A percentile compares a stretch with the other conserved stretches of the same genome.
Conservation (phyloP, 1,140 invertebrate species). For the Homalodisca vitripennis region DNA sequence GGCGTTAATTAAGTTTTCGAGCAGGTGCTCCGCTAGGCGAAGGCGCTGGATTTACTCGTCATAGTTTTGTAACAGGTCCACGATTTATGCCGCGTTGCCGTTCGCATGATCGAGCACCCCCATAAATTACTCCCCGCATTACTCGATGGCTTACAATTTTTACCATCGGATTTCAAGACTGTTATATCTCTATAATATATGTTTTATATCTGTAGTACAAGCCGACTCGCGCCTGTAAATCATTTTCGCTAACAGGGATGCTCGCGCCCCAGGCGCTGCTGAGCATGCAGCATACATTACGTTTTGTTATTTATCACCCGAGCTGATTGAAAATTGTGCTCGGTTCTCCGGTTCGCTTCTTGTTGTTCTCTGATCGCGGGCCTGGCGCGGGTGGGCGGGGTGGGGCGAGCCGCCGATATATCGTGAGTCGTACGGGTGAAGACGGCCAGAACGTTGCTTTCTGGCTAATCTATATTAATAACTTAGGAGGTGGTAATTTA, state of each 20-base stretch:
- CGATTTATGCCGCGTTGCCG: neutral
- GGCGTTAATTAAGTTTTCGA: too few species aligned
- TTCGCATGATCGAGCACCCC: conserved; percentile 12
- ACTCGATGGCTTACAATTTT: conserved; percentile 15
- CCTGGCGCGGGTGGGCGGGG: neutral
- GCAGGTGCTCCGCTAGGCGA: too few species aligned
- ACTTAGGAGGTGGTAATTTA: too few species aligned
- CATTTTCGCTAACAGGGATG: neutral
- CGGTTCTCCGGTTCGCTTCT: too few species aligned
- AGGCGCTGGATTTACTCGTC: conserved; percentile 19
- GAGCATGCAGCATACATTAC: conserved; percentile 2
- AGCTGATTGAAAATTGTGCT: conserved; percentile 15
- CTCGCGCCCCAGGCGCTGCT: conserved; percentile 5
- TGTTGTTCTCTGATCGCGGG: too few species aligned
- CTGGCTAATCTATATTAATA: neutral
- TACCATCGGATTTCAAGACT: conserved; percentile 19
- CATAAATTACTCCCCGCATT: conserved; percentile 13
- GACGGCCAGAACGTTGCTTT: neutral
- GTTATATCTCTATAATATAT: conserved; percentile 27
- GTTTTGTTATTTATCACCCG: neutral
- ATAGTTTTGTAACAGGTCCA: conserved; percentile 9
- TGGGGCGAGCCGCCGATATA: too few species aligned
- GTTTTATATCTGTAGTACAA: conserved; percentile 9
- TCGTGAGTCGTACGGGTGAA: neutral
- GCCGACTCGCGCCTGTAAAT: neutral